Conservation (phyloP, 2,888 invertebrate species). For the Nephrotoma appendiculata region DNA sequence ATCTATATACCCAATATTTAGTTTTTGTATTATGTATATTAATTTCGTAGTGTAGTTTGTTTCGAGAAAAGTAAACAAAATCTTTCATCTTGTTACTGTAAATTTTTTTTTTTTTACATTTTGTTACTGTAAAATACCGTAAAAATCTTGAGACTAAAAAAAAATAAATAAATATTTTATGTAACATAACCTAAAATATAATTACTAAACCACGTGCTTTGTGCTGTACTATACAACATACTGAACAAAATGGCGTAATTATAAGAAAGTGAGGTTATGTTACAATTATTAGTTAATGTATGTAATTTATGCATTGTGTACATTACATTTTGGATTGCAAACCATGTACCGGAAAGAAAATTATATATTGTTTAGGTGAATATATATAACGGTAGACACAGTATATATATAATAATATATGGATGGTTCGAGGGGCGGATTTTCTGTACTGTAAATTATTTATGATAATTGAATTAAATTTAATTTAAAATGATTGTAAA, state of each 20-base stretch:
- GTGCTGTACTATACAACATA: background rate
- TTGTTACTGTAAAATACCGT: background rate
- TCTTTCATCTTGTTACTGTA: background rate
- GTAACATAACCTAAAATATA: background rate
- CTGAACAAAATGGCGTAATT: background rate
- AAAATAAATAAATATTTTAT: background rate
- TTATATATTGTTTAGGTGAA: background rate
- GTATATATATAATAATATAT: no score
- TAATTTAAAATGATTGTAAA: background rate
- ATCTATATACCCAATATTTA: background rate
- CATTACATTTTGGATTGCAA: background rate
- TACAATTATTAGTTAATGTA: background rate
- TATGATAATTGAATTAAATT: background rate
- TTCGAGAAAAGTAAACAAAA: background rate
- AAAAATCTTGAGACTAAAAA: background rate
- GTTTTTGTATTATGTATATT: background rate
- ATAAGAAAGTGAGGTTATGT: background rate
- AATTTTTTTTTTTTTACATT: background rate
- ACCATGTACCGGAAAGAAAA: background rate
- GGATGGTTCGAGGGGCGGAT: background rate
- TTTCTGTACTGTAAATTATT: background rate
- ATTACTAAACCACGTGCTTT: background rate
- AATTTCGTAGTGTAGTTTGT: background rate
- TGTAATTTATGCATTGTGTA: background rate
- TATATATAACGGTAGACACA: background rate